Evolutionary conservation across 1,140 invertebrate species (phyloP).

Genomic region (Halotydeus destructor): DNA sequence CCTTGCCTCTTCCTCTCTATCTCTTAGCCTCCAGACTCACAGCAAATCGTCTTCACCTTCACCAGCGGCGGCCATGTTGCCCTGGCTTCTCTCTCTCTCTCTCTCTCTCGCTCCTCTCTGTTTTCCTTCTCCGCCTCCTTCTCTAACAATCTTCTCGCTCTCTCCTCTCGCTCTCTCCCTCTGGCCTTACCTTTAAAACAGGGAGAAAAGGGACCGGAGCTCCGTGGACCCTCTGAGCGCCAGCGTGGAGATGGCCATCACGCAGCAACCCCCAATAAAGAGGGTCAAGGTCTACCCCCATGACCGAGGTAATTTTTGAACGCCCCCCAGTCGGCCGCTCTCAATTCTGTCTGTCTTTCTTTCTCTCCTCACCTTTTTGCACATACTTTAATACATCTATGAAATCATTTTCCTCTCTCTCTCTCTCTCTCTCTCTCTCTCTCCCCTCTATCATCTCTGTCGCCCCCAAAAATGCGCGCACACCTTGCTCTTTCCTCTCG

Average conservation of each 20-base stretch:
- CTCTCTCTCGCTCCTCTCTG: neutral
- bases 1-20: too few species aligned
- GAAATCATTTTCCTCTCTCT: too few species aligned
- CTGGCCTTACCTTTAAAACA: conserved; percentile 1
- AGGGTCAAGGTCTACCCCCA: conserved; percentile 10
- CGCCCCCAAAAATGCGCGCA: too few species aligned
- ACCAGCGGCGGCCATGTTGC: too few species aligned
- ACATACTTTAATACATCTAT: too few species aligned
- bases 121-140: conserved; percentile 4
- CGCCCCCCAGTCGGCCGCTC: too few species aligned
- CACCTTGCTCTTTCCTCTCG: too few species aligned
- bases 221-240: conserved; percentile 6
- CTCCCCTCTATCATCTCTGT: too few species aligned
- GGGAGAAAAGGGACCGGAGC: conserved; percentile 6
- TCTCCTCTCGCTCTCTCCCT: conserved; percentile 7
- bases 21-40: too few species aligned
- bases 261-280: conserved; percentile 7
- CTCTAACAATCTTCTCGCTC: conserved; percentile 3
- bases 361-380: too few species aligned
- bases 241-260: conserved; percentile 9
- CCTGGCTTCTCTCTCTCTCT: neutral
- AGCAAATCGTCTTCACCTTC: too few species aligned
- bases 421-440: too few species aligned
- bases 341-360: neutral
- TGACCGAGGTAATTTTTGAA: conserved; percentile 9